Percentiles rank a stretch among this genome's conserved stretches.
Evolutionary conservation across 2,888 invertebrate species (phyloP).

Genomic region (Xanthorhoe spadicearia): DNA sequence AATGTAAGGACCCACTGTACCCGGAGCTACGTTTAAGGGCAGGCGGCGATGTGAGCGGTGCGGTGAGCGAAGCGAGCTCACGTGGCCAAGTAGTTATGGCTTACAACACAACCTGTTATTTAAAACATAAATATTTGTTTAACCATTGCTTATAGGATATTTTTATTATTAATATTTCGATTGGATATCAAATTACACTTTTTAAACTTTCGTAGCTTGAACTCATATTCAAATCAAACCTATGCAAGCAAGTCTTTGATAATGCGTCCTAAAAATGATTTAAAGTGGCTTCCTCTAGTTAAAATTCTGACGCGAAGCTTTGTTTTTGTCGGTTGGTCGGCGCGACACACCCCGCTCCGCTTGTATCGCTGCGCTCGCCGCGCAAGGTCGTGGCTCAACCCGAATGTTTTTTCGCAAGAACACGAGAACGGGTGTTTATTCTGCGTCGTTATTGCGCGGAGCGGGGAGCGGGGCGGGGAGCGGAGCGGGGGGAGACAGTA

Average conservation of each 20-base stretch:
- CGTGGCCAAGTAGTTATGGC: not conserved
- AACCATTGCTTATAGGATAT: no score
- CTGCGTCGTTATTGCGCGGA: slow-evolving; percentile 38
- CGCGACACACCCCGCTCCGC: slow-evolving; percentile 6
- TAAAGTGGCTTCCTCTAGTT: no score
- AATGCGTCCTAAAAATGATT: no score
- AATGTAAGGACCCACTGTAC: slow-evolving; percentile 33
- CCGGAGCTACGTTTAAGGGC: slow-evolving; percentile 5
- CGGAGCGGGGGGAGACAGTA: slow-evolving; percentile 11
- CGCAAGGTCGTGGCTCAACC: slow-evolving; percentile 26
- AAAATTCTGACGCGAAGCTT: no score
- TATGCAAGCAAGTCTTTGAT: no score
- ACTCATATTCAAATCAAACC: no score
- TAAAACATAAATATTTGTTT: no score
- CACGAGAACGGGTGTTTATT: slow-evolving; percentile 41
- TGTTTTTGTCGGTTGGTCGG: not conserved
- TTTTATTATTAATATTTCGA: no score
- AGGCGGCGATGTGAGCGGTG: not conserved
- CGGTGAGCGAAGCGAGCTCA: slow-evolving; percentile 7
- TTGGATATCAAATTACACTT: no score
- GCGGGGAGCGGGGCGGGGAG: not conserved
- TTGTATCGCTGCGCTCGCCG: not conserved
- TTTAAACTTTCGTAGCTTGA: no score
- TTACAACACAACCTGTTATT: no score
- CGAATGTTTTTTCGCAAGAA: slow-evolving; percentile 42